phyloP scores from a whole-genome alignment of 2,113 vertebrate species.

The Hypomesus transpacificus region DNA sequence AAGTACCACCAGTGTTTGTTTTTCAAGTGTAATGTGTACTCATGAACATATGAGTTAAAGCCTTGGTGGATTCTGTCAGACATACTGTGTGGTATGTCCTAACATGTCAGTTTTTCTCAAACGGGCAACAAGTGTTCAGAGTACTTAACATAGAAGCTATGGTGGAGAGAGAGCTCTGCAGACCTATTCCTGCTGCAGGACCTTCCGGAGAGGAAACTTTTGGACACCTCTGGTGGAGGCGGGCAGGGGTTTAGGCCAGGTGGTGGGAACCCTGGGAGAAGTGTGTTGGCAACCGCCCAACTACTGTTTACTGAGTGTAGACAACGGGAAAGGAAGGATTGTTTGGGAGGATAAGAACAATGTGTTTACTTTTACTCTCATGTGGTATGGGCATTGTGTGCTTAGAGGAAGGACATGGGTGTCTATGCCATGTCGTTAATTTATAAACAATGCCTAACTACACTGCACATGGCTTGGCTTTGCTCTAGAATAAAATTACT shows the following conservation, averaged over 20 bases:
- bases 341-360: constrained; percentile 33
- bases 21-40: too few species aligned
- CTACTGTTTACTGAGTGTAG: constrained; percentile 38
- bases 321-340: constrained; percentile 36
- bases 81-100: too few species aligned
- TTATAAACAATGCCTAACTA: too few species aligned
- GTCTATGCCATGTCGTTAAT: constrained; percentile 14
- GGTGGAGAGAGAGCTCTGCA: constrained; percentile 2
- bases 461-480: too few species aligned
- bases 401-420: constrained; percentile 30
- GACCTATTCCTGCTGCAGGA: constrained; percentile 48
- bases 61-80: too few species aligned
- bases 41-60: too few species aligned
- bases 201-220: constrained; percentile 60
- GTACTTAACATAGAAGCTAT: neutral
- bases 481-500: too few species aligned
- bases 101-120: too few species aligned
- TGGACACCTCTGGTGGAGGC: constrained; percentile 46
- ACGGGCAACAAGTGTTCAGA: constrained; percentile 11
- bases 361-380: constrained; percentile 34
- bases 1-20: too few species aligned
- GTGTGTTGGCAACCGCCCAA: constrained; percentile 37
- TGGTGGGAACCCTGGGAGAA: constrained; percentile 37
- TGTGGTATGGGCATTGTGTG: constrained; percentile 22
- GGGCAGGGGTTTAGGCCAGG: constrained; percentile 17